Evolutionary conservation across 2,797 vertebrate genomes (phyloP).

Genomic region (Perodicticus potto): DNA sequence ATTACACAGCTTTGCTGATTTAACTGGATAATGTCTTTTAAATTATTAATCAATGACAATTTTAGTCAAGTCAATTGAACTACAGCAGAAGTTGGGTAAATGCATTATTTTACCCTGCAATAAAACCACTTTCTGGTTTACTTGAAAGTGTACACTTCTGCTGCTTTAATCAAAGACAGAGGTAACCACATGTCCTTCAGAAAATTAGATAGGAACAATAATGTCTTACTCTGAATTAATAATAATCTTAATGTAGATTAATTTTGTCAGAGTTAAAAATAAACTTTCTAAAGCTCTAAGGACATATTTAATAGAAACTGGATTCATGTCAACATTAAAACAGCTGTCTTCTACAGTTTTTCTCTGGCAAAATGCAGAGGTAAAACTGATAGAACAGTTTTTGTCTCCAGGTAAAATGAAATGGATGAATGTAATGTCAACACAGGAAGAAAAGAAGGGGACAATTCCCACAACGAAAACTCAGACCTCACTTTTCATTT

Average conservation of each 20-base stretch:
- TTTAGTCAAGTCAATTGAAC: neutral
- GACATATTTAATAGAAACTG: slow-evolving; percentile 68
- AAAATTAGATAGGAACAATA: slow-evolving; percentile 28
- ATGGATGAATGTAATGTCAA: slow-evolving; percentile 66
- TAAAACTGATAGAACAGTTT: slow-evolving; percentile 76
- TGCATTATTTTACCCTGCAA: neutral
- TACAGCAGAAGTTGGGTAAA: neutral
- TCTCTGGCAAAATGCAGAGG: slow-evolving; percentile 65
- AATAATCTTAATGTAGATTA: slow-evolving; percentile 57
- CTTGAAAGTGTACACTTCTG: neutral
- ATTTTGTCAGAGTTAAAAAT: slow-evolving; percentile 72
- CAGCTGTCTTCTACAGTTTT: slow-evolving; percentile 77
- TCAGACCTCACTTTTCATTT: slow-evolving; percentile 71
- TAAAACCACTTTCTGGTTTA: neutral
- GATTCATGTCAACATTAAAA: slow-evolving; percentile 76
- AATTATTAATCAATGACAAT: slow-evolving; percentile 56
- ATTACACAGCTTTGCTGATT: neutral
- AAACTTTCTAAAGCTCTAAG: slow-evolving; percentile 50
- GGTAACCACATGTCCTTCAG: slow-evolving; percentile 16
- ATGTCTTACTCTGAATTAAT: slow-evolving; percentile 66
- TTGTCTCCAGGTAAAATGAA: slow-evolving; percentile 73
- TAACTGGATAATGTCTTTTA: neutral
- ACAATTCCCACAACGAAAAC: slow-evolving; percentile 64
- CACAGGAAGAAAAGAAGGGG: slow-evolving; percentile 62
- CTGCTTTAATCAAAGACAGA: slow-evolving; percentile 1